Evolutionary conservation across 2,888 invertebrate genomes (phyloP).

Genomic region (Beris morrisii): DNA sequence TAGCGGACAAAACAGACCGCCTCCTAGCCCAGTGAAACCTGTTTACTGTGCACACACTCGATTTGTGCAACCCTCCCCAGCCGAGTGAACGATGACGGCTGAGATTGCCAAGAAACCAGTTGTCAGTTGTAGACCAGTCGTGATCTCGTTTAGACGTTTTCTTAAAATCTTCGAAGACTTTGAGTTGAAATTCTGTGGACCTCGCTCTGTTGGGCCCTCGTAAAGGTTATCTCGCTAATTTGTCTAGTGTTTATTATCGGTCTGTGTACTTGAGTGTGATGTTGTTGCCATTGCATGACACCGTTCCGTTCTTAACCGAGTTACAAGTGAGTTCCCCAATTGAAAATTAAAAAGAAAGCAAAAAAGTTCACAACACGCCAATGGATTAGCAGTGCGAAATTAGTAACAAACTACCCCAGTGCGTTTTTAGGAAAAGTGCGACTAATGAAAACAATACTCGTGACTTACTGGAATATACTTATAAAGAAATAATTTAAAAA

Average conservation of each 20-base stretch:
- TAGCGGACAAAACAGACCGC: constrained; percentile 1
- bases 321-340: constrained; percentile 16
- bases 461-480: not conserved
- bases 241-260: constrained; percentile 13
- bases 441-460: not conserved
- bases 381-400: constrained; percentile 5
- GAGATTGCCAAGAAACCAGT: constrained; percentile 36
- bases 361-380: not conserved
- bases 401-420: no score
- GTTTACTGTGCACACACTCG: constrained; percentile 5
- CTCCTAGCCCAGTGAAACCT: constrained; percentile 18
- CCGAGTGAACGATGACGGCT: constrained; percentile 24
- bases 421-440: not conserved
- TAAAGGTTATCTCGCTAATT: constrained; percentile 2
- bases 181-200: no score
- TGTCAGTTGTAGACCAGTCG: constrained; percentile 56
- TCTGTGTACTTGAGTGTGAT: constrained; percentile 18
- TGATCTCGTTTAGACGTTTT: constrained; percentile 55
- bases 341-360: constrained; percentile 10
- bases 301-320: constrained; percentile 6
- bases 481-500: constrained; percentile 35
- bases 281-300: constrained; percentile 20
- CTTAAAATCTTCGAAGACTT: constrained; percentile 27
- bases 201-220: no score
- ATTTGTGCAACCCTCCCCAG: constrained; percentile 18